These are phyloP conservation scores for Bruchidius siliquastri DNA, from an alignment of 2,888 invertebrate species.

Conservation along the genomic window DNA sequence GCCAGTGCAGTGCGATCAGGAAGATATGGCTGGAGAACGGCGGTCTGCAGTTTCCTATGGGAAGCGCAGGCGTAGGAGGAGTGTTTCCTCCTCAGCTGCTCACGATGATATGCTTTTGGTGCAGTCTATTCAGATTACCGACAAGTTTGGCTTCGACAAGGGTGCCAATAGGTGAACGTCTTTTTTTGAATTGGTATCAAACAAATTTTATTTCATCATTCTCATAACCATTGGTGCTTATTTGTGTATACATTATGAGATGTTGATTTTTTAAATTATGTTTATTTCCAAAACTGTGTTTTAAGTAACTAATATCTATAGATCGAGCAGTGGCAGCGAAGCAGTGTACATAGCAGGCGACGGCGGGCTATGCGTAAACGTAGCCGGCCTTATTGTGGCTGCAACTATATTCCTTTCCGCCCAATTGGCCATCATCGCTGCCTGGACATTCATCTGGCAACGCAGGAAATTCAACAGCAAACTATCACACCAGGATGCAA, in stretches of 20 bases:
- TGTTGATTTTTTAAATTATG: too few relatives aligned
- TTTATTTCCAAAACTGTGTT: too few relatives aligned
- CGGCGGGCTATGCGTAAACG: slow-evolving; percentile 65
- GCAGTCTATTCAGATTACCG: slow-evolving; percentile 87
- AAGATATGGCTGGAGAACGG: slow-evolving; percentile 77
- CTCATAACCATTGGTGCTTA: too few relatives aligned
- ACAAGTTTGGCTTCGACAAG: slow-evolving; percentile 82
- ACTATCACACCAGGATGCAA: slow-evolving; percentile 57
- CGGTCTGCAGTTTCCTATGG: slow-evolving; percentile 81
- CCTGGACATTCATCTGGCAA: slow-evolving; percentile 87
- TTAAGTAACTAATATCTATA: background rate
- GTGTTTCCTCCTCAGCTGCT: slow-evolving; percentile 44
- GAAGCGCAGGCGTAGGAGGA: slow-evolving; percentile 66
- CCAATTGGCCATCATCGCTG: slow-evolving; percentile 81
- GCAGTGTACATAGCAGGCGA: slow-evolving; percentile 66
- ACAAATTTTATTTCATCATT: too few relatives aligned
- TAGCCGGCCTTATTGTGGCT: slow-evolving; percentile 77
- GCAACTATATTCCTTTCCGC: slow-evolving; percentile 81
- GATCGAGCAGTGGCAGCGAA: slow-evolving; percentile 55
- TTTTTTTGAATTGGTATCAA: background rate
- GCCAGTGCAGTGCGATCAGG: slow-evolving; percentile 83
- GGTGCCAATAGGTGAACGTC: slow-evolving; percentile 48
- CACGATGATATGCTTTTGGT: slow-evolving; percentile 78
- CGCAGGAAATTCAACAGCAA: slow-evolving; percentile 55
- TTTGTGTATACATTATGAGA: too few relatives aligned